These are phyloP conservation scores for Mormyrus iriodes DNA, from an alignment of 2,113 vertebrate species.

Conservation along the genomic window DNA sequence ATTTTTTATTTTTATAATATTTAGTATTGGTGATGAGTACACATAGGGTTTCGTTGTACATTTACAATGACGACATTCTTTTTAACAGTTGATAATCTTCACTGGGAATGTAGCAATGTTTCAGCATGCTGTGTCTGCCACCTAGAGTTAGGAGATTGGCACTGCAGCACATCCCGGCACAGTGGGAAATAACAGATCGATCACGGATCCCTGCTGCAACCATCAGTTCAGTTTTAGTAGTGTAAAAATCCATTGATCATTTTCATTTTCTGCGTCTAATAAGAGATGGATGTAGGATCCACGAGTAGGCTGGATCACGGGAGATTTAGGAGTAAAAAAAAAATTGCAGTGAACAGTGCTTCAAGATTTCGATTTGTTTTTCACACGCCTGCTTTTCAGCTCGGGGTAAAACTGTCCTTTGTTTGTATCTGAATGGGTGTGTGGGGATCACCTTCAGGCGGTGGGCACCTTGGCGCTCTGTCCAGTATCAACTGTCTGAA, in stretches of 20 bases:
- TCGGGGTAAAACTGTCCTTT: background rate
- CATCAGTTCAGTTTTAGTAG: background rate
- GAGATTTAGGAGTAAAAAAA: background rate
- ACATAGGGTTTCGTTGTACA: background rate
- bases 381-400: background rate
- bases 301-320: background rate
- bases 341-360: background rate
- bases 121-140: constrained; percentile 17
- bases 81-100: background rate
- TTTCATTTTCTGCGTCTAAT: background rate
- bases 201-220: background rate
- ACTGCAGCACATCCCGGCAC: background rate
- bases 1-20: background rate
- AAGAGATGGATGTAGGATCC: background rate
- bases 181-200: background rate
- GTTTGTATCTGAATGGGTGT: background rate
- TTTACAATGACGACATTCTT: background rate
- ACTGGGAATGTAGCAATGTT: background rate
- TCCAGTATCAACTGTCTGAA: background rate
- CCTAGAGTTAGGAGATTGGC: background rate
- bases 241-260: background rate
- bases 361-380: background rate
- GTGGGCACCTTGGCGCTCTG: background rate
- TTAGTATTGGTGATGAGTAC: background rate
- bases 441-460: background rate